Evolutionary conservation across 1,140 invertebrate species (phyloP).

Genomic region (Drosophila santomea): DNA sequence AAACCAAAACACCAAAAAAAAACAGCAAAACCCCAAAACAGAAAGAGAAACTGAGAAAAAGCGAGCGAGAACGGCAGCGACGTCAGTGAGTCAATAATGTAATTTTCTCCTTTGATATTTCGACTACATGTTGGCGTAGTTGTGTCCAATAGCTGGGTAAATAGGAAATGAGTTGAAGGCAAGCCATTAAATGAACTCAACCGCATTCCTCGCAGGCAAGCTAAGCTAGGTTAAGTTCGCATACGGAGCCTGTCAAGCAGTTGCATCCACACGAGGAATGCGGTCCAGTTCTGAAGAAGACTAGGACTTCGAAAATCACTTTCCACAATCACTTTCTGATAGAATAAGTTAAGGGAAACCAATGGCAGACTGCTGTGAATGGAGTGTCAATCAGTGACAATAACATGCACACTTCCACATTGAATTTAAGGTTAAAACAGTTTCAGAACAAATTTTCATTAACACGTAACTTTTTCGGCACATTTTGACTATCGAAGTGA

Average conservation of each 20-base stretch:
- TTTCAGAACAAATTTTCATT: not conserved
- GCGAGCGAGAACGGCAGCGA: constrained; percentile 21
- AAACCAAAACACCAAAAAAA: constrained; percentile 32
- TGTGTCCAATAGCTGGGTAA: not conserved
- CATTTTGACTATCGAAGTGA: not conserved
- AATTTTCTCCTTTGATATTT: constrained; percentile 75
- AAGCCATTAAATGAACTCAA: constrained; percentile 22
- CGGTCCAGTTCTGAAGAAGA: too few relatives aligned
- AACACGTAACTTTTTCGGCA: not conserved
- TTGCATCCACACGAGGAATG: not conserved
- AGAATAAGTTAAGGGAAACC: not conserved
- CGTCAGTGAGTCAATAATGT: constrained; percentile 76
- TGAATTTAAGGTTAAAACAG: not conserved
- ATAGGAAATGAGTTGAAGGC: constrained; percentile 26
- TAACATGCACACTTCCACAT: constrained; percentile 1
- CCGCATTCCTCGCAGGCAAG: constrained; percentile 15
- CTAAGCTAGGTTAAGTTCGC: constrained; percentile 4
- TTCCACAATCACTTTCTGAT: not conserved
- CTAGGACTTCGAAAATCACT: not conserved
- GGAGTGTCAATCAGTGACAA: not conserved
- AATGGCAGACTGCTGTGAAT: not conserved
- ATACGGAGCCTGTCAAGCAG: not conserved
- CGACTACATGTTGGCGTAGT: not conserved
- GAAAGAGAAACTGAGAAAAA: constrained; percentile 27
- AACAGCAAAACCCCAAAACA: constrained; percentile 32